Evolutionary conservation across 2,797 vertebrate species (phyloP).

Genomic region (Sphenodon punctatus): DNA sequence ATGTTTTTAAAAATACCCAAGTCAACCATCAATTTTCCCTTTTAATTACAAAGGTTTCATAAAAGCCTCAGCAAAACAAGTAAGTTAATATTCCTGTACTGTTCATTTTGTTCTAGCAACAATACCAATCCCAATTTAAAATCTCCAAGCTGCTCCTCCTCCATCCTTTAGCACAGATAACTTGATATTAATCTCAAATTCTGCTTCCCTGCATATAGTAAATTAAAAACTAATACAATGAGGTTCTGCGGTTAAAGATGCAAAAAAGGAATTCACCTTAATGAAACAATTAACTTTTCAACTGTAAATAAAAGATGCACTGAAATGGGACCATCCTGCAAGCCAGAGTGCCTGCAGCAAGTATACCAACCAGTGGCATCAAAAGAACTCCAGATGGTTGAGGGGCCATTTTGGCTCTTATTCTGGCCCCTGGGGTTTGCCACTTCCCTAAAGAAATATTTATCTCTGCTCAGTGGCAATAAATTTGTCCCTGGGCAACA

Average conservation of each 20-base stretch:
- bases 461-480: too few species aligned
- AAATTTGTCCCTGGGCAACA: too few species aligned
- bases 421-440: too few species aligned
- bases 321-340: not conserved
- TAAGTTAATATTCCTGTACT: not conserved
- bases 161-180: not conserved
- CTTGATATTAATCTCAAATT: not conserved
- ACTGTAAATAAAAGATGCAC: not conserved
- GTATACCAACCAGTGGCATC: too few species aligned
- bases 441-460: too few species aligned
- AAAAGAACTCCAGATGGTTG: too few species aligned
- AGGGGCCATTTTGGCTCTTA: too few species aligned
- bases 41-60: conserved; percentile 42
- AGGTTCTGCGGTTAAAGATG: not conserved
- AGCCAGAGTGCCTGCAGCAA: not conserved
- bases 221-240: not conserved
- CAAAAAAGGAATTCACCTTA: not conserved
- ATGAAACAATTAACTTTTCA: not conserved
- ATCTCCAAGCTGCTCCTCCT: not conserved
- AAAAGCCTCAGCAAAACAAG: not conserved
- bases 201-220: not conserved
- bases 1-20: conserved; percentile 19
- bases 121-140: conserved; percentile 6
- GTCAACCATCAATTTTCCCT: conserved; percentile 17
- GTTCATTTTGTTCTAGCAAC: not conserved